Percentiles rank a stretch among this genome's conserved stretches.
Evolutionary conservation across 2,888 invertebrate genomes (phyloP).

Genomic region (Erebia ligea): DNA sequence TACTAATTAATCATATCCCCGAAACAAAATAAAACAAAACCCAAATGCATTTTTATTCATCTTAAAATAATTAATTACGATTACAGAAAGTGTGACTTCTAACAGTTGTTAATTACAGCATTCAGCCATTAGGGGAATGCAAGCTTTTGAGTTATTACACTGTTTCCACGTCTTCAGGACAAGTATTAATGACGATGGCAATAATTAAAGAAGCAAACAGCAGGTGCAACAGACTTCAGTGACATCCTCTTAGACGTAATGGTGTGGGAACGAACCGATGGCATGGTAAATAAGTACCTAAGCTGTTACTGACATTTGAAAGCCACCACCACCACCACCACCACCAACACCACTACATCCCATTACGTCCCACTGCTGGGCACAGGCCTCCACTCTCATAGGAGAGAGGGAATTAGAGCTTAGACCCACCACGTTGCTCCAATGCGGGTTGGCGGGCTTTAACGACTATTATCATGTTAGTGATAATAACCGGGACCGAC

Average conservation of each 20-base stretch:
- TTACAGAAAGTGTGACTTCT: constrained; percentile 8
- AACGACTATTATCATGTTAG: too few relatives aligned
- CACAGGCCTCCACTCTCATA: too few relatives aligned
- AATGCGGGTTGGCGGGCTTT: too few relatives aligned
- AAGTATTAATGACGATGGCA: constrained; percentile 74
- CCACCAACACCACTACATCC: too few relatives aligned
- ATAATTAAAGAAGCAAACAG: constrained; percentile 69
- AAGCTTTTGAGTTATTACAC: constrained; percentile 22
- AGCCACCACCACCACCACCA: too few relatives aligned
- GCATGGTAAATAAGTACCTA: constrained; percentile 2
- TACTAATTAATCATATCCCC: too few relatives aligned
- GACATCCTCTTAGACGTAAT: constrained; percentile 56
- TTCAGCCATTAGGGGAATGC: constrained; percentile 14
- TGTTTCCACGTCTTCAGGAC: constrained; percentile 47
- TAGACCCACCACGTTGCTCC: too few relatives aligned
- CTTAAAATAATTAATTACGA: not conserved
- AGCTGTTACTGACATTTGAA: not conserved
- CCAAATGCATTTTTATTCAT: not conserved
- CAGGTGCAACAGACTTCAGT: constrained; percentile 29
- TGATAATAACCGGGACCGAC: too few relatives aligned
- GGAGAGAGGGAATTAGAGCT: too few relatives aligned
- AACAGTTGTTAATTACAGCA: constrained; percentile 12
- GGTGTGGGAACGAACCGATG: constrained; percentile 56
- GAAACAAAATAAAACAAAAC: too few relatives aligned
- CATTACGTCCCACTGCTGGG: too few relatives aligned